phyloP scores from a whole-genome alignment of 2,113 vertebrate species.

The Barbus barbus region DNA sequence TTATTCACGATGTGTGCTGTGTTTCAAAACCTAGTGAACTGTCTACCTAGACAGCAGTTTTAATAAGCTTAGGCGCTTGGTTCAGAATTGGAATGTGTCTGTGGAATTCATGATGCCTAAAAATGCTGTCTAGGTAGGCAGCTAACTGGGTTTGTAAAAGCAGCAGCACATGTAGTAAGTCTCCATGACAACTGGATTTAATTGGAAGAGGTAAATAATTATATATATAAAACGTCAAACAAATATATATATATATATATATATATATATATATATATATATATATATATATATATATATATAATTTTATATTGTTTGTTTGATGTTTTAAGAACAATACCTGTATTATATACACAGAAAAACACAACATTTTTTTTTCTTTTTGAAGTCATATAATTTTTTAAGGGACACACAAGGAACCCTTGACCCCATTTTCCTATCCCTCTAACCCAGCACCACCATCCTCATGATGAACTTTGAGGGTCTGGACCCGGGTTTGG shows the following conservation, averaged over 20 bases:
- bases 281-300: too few species aligned
- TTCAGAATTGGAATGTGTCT: not conserved
- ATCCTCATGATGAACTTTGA: slow-evolving; percentile 90
- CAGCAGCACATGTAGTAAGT: not conserved
- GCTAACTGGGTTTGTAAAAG: not conserved
- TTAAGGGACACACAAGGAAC: not conserved
- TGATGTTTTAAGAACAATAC: not conserved
- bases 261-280: too few species aligned
- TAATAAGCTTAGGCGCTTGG: not conserved
- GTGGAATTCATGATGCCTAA: not conserved
- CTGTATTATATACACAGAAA: not conserved
- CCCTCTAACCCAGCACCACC: slow-evolving; percentile 5
- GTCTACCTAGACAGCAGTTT: not conserved
- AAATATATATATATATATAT: too few species aligned
- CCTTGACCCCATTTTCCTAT: not conserved
- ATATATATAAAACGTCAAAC: too few species aligned
- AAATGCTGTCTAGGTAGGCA: not conserved
- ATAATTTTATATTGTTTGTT: too few species aligned
- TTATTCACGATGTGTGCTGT: not conserved
- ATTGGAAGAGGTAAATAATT: not conserved
- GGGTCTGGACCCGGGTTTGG: slow-evolving; percentile 84
- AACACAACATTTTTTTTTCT: not conserved
- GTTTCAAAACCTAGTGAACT: not conserved
- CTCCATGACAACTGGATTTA: not conserved
- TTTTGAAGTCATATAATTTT: not conserved